Conservation (phyloP, 35 echinoderm and acorn worm species). For the Heliocidaris erythrogramma region DNA sequence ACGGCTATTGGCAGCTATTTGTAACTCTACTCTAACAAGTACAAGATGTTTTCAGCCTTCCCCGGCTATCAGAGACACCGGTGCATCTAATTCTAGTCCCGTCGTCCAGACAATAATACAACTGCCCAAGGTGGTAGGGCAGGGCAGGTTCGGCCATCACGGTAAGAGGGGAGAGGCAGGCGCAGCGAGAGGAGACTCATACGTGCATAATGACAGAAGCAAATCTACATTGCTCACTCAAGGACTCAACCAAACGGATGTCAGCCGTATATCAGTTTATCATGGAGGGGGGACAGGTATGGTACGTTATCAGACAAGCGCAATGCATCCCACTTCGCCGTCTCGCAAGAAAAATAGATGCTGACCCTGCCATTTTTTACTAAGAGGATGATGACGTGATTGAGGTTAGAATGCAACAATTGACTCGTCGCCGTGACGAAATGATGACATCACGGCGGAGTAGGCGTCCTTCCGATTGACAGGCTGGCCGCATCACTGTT, state of each 20-base stretch:
- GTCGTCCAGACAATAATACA: background rate
- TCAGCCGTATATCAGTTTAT: background rate
- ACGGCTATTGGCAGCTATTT: conserved; percentile 1
- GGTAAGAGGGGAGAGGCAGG: background rate
- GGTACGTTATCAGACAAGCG: background rate
- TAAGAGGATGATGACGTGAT: conserved; percentile 22
- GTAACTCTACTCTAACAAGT: background rate
- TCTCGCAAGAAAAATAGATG: background rate
- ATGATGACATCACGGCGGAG: conserved; percentile 33
- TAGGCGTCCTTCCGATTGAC: conserved; percentile 35
- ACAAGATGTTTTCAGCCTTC: background rate
- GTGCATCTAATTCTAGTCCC: background rate
- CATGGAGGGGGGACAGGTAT: background rate
- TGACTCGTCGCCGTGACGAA: conserved; percentile 46
- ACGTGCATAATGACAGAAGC: background rate
- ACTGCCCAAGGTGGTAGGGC: background rate
- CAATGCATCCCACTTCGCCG: background rate
- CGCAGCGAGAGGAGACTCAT: background rate
- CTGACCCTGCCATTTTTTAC: background rate
- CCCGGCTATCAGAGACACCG: background rate
- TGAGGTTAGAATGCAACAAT: conserved; percentile 23
- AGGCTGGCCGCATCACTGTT: background rate
- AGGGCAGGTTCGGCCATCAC: background rate
- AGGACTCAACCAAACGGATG: background rate
- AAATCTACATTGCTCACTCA: background rate